These are phyloP conservation scores for Octodon degus DNA, from an alignment of 2,113 vertebrate species.

Conservation along the genomic window DNA sequence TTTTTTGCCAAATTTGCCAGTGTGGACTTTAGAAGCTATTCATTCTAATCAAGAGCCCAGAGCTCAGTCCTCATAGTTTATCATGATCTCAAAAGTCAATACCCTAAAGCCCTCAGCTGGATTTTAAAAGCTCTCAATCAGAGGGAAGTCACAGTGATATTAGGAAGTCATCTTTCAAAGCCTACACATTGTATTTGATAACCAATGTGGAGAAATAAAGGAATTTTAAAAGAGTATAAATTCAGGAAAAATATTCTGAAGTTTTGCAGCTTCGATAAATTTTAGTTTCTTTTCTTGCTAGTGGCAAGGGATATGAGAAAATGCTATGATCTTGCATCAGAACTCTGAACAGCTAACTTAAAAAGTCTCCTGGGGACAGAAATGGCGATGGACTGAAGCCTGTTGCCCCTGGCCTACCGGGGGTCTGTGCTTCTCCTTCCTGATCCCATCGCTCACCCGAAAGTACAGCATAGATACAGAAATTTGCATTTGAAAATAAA, in stretches of 20 bases:
- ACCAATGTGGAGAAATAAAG: constrained; percentile 25
- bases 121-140: constrained; percentile 25
- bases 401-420: not conserved
- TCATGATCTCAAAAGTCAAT: not conserved
- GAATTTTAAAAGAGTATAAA: constrained; percentile 40
- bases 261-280: not conserved
- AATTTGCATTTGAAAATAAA: not conserved
- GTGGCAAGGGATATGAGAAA: constrained; percentile 3
- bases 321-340: constrained; percentile 6
- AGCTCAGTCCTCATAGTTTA: not conserved
- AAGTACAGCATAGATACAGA: not conserved
- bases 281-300: not conserved
- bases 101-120: not conserved
- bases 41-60: constrained; percentile 36
- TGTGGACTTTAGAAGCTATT: constrained; percentile 23
- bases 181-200: constrained; percentile 7
- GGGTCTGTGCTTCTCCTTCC: not conserved
- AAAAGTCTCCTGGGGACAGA: not conserved
- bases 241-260: constrained; percentile 37
- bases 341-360: not conserved
- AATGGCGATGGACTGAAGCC: not conserved
- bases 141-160: not conserved
- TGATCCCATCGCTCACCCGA: not conserved
- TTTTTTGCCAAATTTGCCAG: constrained; percentile 43
- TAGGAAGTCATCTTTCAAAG: constrained; percentile 35